Conservation (phyloP, 35 echinoderm and acorn worm species). For the Holothuria glaberrima region DNA sequence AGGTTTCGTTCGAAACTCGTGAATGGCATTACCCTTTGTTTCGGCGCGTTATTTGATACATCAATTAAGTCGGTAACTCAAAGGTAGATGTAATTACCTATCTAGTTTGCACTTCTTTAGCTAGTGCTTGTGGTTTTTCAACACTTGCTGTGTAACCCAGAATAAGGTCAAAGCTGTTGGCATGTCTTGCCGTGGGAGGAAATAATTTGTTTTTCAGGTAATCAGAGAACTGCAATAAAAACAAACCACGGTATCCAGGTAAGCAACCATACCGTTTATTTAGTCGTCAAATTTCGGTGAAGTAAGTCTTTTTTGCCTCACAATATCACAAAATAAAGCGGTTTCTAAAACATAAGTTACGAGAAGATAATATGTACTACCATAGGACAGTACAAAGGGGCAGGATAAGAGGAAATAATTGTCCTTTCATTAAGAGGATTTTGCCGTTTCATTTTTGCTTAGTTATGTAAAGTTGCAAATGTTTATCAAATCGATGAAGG, state of each 20-base stretch:
- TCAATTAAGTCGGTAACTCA: conserved; percentile 38
- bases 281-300: neutral
- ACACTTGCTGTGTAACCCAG: conserved; percentile 9
- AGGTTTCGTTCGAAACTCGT: neutral
- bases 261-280: neutral
- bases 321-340: too few relatives aligned
- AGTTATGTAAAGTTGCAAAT: too few relatives aligned
- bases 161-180: conserved; percentile 24
- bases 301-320: too few relatives aligned
- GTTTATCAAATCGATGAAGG: too few relatives aligned
- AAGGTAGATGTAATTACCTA: conserved; percentile 17
- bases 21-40: conserved; percentile 5
- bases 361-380: too few relatives aligned
- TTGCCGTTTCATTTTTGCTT: too few relatives aligned
- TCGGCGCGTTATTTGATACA: conserved; percentile 1
- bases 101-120: conserved; percentile 23
- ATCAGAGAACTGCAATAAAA: conserved; percentile 14
- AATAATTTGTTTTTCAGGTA: conserved; percentile 39
- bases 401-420: too few relatives aligned
- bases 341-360: too few relatives aligned
- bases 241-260: conserved; percentile 15
- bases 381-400: too few relatives aligned
- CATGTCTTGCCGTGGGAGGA: conserved; percentile 3
- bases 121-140: conserved; percentile 13
- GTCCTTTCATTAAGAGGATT: too few relatives aligned